Base-by-base conservation (phyloP, 1,140 invertebrate genomes). In the Bombus terrestris region DNA sequence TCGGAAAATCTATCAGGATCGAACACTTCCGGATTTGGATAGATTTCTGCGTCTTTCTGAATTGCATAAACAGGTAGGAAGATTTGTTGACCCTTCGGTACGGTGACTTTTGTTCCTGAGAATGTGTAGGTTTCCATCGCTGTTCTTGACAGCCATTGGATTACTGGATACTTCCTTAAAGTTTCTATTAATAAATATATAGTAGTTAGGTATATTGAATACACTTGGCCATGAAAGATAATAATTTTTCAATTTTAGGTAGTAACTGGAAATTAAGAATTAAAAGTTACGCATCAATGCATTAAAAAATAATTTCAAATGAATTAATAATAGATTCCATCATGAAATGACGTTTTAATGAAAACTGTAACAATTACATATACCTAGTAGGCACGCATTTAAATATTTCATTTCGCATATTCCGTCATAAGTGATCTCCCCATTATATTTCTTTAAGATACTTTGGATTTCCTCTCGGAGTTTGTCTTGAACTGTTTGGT, bases 401-500 rank as follows among this genome's bases (percentile, higher is more conserved):
- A 90, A 5, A 80, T 88, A 90, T 37, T 64, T 83, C 83, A 89
- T 88, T 35, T 81, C 62, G 4, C 66, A 76, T 13, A 88, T 25
- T 28, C 32, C 3, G 3, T 90, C 84, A 10, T 86, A 88, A 12
- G 53, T 78, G 57, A 90, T 80, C 35, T 35, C 41, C 15, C 82
- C 89, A 1, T 87, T n/a, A 13, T 3, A 39, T 8, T 18, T 76
- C 5, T 75, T 3, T 8, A 85, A 47, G 1, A 80, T 41, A 57
- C 92, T 85, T 8, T 93, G 89, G 10, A 97, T 95, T 91, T 96
- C 96, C 57, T 94, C 81, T 22, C 93, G 91, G 12, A 96, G 74
- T 87, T 94, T 95, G 15, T 96, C 93, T 89, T 97, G 96, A 32
- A 95, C 89, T n/a, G 95, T 93, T 32, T 93, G 95, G 92, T 96